Evolutionary conservation across 2,113 vertebrate genomes (phyloP), one percentile per base, ranked within the genome.

Genomic region (Periophthalmus modestus): DNA sequence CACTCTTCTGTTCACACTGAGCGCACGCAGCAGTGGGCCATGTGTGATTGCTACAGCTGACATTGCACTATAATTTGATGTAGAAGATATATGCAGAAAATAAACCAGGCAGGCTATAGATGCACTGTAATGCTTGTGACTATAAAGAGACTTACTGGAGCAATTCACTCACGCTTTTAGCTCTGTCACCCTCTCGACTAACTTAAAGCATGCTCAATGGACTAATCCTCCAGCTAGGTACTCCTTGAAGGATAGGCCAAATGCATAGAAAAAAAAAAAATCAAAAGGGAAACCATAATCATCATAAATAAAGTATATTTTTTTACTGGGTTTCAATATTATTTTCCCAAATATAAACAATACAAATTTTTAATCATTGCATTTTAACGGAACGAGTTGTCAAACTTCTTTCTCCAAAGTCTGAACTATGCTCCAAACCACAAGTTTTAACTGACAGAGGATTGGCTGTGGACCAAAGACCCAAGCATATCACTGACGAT

Each of bases 61-160:
- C 82, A 83, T 54, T 85, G 78, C 75, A 10, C 71, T 79, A 69
- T 79, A 85, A 82, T 89, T 86, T 86, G 66, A 80, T 82, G 76
- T 72, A 71, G 73, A 77, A 70, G 74, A 69, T 33, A 82, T 77
- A 62, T 82, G 82, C 69, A 54, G 75, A 73, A 69, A 76, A 66
- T 73, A 74, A 81, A 88, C 71, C 18, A 66, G 59, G 36, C 75
- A 15, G 72, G 21, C 21, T 79, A 74, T 72, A 78, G 82, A 82
- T 77, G n/a, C 65, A 58, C 68, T 68, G n/a, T 58, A 55, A 39
- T 50, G 46, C 66, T 34, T 23, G 66, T 48, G 39, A 48, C 66
- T 67, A 67, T 67, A 47, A 67, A 66, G 23, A 23, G 28, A 48
- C 54, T 23, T 18, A 33, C 24, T 62, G n/a, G 21, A 34, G 69